Conservation (phyloP, 2,888 invertebrate species). For the Odontocolon sp. region DNA sequence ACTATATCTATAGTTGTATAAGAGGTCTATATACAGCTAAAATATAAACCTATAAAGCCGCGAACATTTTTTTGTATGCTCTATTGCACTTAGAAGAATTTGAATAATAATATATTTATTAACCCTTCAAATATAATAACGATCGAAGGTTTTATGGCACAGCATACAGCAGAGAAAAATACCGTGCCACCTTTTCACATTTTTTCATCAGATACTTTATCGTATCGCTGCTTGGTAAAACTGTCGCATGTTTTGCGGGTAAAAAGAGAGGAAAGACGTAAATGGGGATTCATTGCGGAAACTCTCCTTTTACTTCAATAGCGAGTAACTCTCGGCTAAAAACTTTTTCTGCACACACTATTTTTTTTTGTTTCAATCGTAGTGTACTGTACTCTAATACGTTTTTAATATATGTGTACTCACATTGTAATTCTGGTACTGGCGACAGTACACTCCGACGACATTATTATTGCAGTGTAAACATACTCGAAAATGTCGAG, state of each 20-base stretch:
- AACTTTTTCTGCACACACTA: neutral
- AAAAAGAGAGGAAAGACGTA: conserved; percentile 5
- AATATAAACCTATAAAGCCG: too few relatives aligned
- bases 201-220: conserved; percentile 9
- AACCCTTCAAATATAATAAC: neutral
- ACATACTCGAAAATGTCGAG: conserved; percentile 45
- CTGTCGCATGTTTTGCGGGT: conserved; percentile 10
- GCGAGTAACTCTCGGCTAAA: neutral
- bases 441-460: conserved; percentile 2
- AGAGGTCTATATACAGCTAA: too few relatives aligned
- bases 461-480: conserved; percentile 53
- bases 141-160: neutral
- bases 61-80: neutral
- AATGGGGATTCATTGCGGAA: neutral
- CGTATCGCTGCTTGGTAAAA: neutral
- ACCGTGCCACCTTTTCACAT: neutral
- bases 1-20: too few relatives aligned
- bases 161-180: neutral
- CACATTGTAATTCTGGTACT: neutral
- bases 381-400: neutral
- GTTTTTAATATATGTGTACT: conserved; percentile 35
- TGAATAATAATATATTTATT: neutral
- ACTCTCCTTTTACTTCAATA: neutral
- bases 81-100: neutral
- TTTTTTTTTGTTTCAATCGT: conserved; percentile 5